phyloP scores from a whole-genome alignment of 2,797 vertebrate species.

The Anisognathus igniventris region DNA sequence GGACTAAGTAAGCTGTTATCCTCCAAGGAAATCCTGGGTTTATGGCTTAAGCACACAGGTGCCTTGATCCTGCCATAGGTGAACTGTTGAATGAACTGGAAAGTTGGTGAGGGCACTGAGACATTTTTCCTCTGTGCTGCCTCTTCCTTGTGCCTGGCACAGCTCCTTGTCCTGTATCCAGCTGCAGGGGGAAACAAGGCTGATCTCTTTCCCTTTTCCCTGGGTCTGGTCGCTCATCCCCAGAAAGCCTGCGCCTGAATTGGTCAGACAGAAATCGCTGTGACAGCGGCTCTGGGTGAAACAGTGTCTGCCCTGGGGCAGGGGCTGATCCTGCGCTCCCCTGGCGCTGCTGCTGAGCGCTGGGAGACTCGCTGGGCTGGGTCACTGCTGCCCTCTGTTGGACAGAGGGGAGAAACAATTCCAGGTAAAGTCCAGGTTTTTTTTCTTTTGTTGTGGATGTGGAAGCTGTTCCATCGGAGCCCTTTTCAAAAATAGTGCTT shows the following conservation, averaged over 20 bases:
- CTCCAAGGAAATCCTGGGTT: background rate
- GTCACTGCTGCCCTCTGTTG: conserved; percentile 52
- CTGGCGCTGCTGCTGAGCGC: background rate
- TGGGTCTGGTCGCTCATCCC: background rate
- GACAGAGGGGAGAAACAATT: background rate
- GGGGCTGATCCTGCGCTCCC: background rate
- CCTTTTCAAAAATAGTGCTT: background rate
- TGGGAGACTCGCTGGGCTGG: background rate
- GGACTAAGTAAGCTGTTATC: background rate
- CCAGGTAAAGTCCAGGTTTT: background rate
- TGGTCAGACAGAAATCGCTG: background rate
- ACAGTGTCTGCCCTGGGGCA: rapidly evolving
- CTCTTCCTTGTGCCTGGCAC: background rate
- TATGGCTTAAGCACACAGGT: background rate
- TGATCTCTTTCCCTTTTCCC: background rate
- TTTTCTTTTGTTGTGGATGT: background rate
- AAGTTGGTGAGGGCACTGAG: background rate
- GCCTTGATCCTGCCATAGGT: background rate
- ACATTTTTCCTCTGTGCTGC: rapidly evolving
- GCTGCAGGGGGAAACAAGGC: background rate
- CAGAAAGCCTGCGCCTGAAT: rapidly evolving
- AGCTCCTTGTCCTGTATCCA: background rate
- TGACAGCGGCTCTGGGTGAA: background rate
- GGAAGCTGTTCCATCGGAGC: background rate
- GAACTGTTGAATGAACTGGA: background rate